These are phyloP conservation scores for Cephus spinipes DNA, from an alignment of 2,888 invertebrate genomes.

Conservation along the genomic window DNA sequence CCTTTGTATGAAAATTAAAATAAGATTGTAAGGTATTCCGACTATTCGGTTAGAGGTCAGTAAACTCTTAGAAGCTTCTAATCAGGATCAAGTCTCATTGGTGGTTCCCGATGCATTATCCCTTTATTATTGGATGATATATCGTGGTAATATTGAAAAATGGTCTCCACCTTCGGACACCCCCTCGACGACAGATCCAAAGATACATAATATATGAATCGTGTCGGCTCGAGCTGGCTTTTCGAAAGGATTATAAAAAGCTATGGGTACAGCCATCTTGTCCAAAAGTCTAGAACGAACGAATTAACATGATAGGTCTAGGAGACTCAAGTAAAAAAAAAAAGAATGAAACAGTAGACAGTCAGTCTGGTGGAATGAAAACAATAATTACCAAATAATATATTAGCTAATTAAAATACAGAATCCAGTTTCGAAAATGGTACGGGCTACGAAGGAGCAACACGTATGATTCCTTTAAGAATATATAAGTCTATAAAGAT, in stretches of 20 bases:
- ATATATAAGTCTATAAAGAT: not conserved
- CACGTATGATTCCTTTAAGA: not conserved
- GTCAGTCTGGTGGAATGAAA: not conserved
- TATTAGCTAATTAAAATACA: not conserved
- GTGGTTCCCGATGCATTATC: constrained; percentile 41
- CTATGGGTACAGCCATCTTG: no score
- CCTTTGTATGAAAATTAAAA: constrained; percentile 29
- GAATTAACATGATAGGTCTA: not conserved
- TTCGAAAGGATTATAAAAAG: constrained; percentile 35
- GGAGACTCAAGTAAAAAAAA: not conserved
- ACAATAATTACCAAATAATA: not conserved
- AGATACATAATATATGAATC: constrained; percentile 45
- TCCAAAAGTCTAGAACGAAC: not conserved
- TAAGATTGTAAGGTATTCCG: not conserved
- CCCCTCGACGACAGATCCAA: constrained; percentile 46
- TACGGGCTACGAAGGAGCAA: not conserved
- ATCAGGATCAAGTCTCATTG: constrained; percentile 44
- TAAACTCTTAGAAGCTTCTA: constrained; percentile 40
- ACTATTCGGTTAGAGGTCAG: constrained; percentile 32
- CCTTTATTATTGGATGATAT: constrained; percentile 49
- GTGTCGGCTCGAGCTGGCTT: constrained; percentile 30
- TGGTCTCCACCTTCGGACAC: constrained; percentile 32
- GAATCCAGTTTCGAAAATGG: not conserved
- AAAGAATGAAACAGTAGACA: not conserved
- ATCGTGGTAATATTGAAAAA: constrained; percentile 54